Evolutionary conservation across 2,113 vertebrate species (phyloP), one percentile per base, ranked within the genome.

Genomic region (Spilogale gracilis): DNA sequence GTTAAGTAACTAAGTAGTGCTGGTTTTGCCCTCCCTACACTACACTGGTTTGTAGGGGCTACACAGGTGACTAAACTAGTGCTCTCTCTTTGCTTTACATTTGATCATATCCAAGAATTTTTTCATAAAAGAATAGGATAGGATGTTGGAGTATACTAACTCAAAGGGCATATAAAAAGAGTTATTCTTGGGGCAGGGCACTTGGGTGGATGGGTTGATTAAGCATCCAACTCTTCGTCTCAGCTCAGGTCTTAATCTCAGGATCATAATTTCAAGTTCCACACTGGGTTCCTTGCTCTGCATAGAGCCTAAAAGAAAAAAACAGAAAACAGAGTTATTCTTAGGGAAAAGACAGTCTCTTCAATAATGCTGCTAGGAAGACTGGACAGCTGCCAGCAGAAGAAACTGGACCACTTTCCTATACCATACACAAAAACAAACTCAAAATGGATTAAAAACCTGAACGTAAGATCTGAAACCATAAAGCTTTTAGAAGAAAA

Each of bases 41-140:
- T 43, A 13, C 61, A 45, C 56, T 30, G 38, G 45, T 13, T 83
- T 84, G 14, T 50, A 83, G 80, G 43, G 32, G 30, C 56, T 12
- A 43, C 17, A 76, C 12, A 56, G 16, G 54, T 93, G 25, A 85
- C 23, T 65, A 48, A 93, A 63, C 16, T 23, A 73, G 54, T 20
- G 6, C 9, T 52, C 48, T 65, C 58, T 54, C 14, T 86, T n/a
- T 67, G 12, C 65, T 82, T 94, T 38, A 76, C 2, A 52, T 80
- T 88, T 90, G 90, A 90, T 90, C 61, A 90, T 54, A 67, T 18
- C 13, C 69, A 63, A 95, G 16, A 65, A 74, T 82, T 82, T 82
- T 45, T 13, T 82, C 93, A 61, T 69, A 61, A 71, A 89, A 89
- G 45, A 17, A 76, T 25, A 8, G 4, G n/a, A 4, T 61, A 56